Evolutionary conservation across 2,113 vertebrate species (phyloP).

Genomic region (Alouatta palliata): DNA sequence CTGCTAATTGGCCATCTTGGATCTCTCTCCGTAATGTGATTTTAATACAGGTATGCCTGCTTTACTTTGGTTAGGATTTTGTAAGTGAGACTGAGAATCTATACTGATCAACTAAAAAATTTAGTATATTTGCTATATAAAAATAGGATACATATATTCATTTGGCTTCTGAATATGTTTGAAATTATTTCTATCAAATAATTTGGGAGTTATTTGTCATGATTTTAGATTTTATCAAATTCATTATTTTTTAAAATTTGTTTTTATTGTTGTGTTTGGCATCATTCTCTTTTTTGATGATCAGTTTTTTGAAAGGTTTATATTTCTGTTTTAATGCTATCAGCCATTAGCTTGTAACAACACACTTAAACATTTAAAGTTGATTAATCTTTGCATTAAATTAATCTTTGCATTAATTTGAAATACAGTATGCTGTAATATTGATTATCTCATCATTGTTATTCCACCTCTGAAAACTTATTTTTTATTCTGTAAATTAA

Average conservation of each 20-base stretch:
- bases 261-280: neutral
- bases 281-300: neutral
- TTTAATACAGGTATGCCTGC: neutral
- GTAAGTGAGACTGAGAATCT: neutral
- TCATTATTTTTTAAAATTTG: neutral
- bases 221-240: neutral
- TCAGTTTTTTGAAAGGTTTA: neutral
- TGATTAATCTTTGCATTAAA: neutral
- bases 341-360: neutral
- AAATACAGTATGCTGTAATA: neutral
- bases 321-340: neutral
- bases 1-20: too few species aligned
- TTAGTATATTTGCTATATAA: neutral
- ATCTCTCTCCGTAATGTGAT: neutral
- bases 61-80: neutral
- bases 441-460: neutral
- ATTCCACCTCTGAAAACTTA: neutral
- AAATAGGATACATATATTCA: neutral
- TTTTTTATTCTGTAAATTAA: neutral
- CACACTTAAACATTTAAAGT: neutral
- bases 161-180: neutral
- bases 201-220: neutral
- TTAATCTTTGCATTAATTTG: neutral
- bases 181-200: neutral
- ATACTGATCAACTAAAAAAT: neutral